Base-by-base conservation (phyloP, 1,140 invertebrate species). In the Ptiloglossa arizonensis region DNA sequence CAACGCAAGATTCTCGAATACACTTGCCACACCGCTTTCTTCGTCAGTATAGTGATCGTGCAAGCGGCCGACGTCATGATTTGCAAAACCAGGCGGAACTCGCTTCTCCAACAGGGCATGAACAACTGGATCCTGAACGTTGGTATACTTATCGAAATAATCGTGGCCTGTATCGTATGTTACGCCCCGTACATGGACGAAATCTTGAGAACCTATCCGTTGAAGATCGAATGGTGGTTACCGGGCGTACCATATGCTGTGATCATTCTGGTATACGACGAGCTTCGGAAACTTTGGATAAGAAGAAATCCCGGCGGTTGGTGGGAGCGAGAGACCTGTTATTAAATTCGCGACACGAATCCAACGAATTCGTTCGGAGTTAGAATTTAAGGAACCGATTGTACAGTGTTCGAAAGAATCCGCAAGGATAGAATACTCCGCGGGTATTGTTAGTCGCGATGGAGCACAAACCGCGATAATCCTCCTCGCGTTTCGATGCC, bases 1-100 rank as follows among this genome's bases (percentile, higher is more conserved):
- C 94, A 96, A 79, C 93, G 97, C 52, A 96, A 96, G 89, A 92
- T 92, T 54, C 87, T 97, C 27, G 96, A 97, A 86, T 95, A 94
- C 86, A 95, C 95, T 54, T 96, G 96, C 67, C 96, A 97, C 88
- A 96, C 96, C 9, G 95, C 96, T 22, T 97, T 96, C 89, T 97
- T 97, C 86, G 94, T 97, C 6, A 94, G 96, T 8, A 95, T 97
- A 80, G 96, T 97, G 24, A 93, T 96, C 85, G 96, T 96, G 27
- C 96, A 97, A 91, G 95, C 96, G 92, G 95, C 96, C 22, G 96
- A 97, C 92, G 93, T 96, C 52, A 95, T 97, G 69, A 96, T 97
- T 81, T 97, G 96, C 88, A 97, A 97, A 89, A 97, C 96, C 0
- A 93, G 96, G 75, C 92, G 95, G 77, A 94, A 96, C 77, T 97